Conservation (phyloP, 2,113 vertebrate genomes). For the Otocyon megalotis region DNA sequence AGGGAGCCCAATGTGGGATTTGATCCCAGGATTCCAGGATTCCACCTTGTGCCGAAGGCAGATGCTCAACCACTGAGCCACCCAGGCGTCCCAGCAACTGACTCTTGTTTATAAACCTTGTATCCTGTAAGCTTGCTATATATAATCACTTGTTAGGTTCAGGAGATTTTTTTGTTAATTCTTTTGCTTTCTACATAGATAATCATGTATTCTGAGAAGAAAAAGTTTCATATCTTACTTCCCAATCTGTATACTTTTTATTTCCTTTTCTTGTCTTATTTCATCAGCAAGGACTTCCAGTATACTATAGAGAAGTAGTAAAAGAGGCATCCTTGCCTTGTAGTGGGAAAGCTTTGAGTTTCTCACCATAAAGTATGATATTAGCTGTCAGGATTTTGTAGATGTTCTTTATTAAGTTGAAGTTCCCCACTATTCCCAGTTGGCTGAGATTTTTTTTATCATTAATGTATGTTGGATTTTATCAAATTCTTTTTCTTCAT, state of each 20-base stretch:
- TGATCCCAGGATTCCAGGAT: too few species aligned
- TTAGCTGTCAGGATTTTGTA: background rate
- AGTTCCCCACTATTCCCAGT: background rate
- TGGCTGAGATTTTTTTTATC: background rate
- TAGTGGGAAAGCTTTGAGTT: background rate
- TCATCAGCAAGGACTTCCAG: background rate
- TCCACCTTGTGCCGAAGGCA: too few species aligned
- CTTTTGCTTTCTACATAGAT: conserved; percentile 9
- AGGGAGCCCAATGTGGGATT: too few species aligned
- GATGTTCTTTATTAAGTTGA: conserved; percentile 33
- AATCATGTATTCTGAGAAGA: background rate
- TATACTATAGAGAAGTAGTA: background rate
- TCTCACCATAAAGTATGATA: conserved; percentile 5
- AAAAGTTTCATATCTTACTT: conserved; percentile 35
- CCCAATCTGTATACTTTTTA: background rate
- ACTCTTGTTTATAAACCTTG: background rate
- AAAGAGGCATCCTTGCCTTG: background rate
- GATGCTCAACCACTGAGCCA: too few species aligned
- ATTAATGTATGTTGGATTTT: background rate
- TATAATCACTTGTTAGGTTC: background rate
- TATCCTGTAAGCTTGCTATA: background rate
- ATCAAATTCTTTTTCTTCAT: background rate
- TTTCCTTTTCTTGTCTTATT: background rate
- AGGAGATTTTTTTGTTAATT: background rate
- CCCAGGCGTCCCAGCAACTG: background rate